Evolutionary conservation across 2,797 vertebrate genomes (phyloP).

Genomic region (Pipistrellus kuhlii): DNA sequence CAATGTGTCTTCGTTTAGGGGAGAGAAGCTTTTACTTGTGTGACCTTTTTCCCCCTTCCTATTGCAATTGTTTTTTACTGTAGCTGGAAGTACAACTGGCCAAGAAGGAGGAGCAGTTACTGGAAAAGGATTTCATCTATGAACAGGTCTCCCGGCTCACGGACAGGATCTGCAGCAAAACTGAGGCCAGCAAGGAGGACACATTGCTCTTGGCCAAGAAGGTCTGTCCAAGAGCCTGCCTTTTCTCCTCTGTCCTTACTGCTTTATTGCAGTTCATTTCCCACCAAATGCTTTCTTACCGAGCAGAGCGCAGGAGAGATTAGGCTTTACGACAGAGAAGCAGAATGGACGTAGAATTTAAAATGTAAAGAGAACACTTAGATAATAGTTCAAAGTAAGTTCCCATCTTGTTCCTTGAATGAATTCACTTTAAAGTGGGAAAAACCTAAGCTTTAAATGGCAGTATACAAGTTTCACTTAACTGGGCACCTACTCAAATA

Average conservation of each 20-base stretch:
- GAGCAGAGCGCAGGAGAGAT: not conserved
- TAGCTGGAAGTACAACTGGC: constrained; percentile 92
- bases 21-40: not conserved
- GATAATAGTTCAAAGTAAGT: constrained; percentile 7
- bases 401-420: not conserved
- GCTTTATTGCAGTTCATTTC: not conserved
- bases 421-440: not conserved
- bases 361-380: not conserved
- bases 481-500: not conserved
- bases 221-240: constrained; percentile 85
- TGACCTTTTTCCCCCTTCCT: not conserved
- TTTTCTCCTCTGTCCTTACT: not conserved
- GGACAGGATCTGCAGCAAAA: constrained; percentile 85
- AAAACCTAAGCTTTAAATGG: not conserved
- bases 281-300: not conserved
- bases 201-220: constrained; percentile 90
- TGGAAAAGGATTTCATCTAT: constrained; percentile 92
- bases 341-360: not conserved
- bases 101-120: constrained; percentile 90
- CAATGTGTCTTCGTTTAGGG: not conserved
- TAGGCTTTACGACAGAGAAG: constrained; percentile 6
- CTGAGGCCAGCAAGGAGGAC: constrained; percentile 88
- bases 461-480: not conserved
- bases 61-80: not conserved
- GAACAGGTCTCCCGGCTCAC: constrained; percentile 91